Base-by-base conservation (phyloP, 2,888 invertebrate genomes). In the Philhelius pedissequus region DNA sequence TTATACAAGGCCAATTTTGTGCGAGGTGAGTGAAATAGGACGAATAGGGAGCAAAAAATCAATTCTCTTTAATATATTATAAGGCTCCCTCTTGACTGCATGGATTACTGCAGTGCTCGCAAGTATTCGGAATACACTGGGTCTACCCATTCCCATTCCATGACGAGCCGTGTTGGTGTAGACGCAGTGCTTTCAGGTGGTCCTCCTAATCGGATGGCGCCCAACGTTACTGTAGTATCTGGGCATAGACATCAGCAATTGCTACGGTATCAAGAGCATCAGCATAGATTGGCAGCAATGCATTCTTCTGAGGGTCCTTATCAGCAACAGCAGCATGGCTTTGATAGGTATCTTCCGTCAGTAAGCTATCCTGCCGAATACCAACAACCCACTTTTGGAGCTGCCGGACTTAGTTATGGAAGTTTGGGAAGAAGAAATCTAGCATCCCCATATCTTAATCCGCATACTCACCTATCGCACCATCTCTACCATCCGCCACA, bases 41-140 rank as follows among this genome's bases (percentile, higher is more conserved):
- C 52, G 43, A 68, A n/a, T n/a, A 68, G 40, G 60, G 38, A 60
- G 48, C 9, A 18, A 76, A 84, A 80, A 80, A 80, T 75, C 75
- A 76, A 80, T 76, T 80, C 75, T 60, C 69, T 64, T 79, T 64
- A 74, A 83, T 83, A 79, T 83, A 64, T 64, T 74, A 79, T 66
- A 75, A 25, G 27, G 58, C 54, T 64, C 25, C 30, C 71, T 43
- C n/a, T 71, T 60, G 66, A 68, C 71, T 80, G 84, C 71, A 84
- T 84, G 84, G 84, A 84, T 71, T 80, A 70, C 75, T 80, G 84
- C 80, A 80, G 80, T 60, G 13, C 32, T 64, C 64, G 64, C 32
- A 84, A 80, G 56, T 84, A 76, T 45, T 35, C 80, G 35, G 76
- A 80, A 20, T 84, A 80, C 11, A 68, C 25, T 40, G 74, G 69